Base-by-base conservation (phyloP, 2,797 vertebrate genomes). In the Helostoma temminkii region DNA sequence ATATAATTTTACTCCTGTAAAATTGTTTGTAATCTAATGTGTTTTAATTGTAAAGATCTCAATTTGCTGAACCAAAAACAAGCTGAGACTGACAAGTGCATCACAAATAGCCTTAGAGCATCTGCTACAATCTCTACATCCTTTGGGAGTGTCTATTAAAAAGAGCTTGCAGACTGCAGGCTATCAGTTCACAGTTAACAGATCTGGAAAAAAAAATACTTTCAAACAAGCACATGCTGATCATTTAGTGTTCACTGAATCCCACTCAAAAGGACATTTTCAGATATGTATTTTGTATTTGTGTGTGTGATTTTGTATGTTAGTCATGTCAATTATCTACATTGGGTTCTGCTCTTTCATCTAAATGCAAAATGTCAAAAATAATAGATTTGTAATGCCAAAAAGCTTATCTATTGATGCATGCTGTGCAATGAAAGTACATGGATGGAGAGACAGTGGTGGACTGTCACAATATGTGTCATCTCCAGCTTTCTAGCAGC, bases 381-480 rank as follows among this genome's bases (percentile, higher is more conserved):
- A 69, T 74, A 77, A 85, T 78, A 59, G 61, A 74, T 83, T 59
- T 71, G 9, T 55, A 46, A 65, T 37, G 61, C 43, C 68, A 54
- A 70, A 80, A 71, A 63, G 71, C 72, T 68, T 22, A 55, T 64
- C 75, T 66, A 55, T 66, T 74, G 64, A 76, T 53, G 69, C 80
- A 64, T 37, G 65, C 67, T 76, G 82, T 66, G 49, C 60, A 37
- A 71, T 77, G 24, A 67, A 76, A 81, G 78, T 75, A 71, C 63
- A 83, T 60, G 47, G 71, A 81, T 47, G 77, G 60, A 77, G 74
- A 90, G 78, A 88, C 85, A 82, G 83, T 86, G 88, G 79, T 88
- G 80, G 87, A 91, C 84, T 91, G 85, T 88, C 91, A 91, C 84
- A 78, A 84, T 77, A 69, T 85, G 80, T 91, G 89, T 84, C 87